phyloP scores from a whole-genome alignment of 2,113 vertebrate species.

The Myiopsitta monachus region DNA sequence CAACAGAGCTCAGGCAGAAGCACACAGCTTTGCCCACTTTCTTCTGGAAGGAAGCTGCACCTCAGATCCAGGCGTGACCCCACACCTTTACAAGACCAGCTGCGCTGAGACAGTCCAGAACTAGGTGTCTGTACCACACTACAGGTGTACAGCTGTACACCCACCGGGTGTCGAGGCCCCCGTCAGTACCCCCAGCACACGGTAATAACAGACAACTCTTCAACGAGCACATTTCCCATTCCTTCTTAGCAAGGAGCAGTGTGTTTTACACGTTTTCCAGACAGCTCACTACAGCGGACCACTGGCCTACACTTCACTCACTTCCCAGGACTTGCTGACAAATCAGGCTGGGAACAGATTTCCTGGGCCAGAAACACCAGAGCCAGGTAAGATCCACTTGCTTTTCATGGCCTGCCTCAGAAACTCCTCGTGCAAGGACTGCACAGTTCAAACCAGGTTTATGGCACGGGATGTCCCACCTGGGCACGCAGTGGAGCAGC shows the following conservation, averaged over 20 bases:
- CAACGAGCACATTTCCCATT: neutral
- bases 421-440: neutral
- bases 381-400: neutral
- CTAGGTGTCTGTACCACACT: neutral
- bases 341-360: neutral
- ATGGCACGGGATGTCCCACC: neutral
- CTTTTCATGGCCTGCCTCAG: neutral
- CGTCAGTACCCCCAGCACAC: neutral
- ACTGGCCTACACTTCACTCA: neutral
- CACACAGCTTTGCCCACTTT: neutral
- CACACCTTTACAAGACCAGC: neutral
- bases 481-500: neutral
- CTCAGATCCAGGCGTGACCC: neutral
- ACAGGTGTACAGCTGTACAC: no score
- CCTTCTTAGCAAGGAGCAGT: neutral
- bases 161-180: neutral
- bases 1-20: neutral
- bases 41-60: neutral
- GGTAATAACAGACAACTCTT: neutral
- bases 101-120: neutral
- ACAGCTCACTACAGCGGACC: neutral
- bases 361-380: neutral
- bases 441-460: neutral
- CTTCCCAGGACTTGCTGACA: neutral
- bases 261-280: neutral